Conservation (phyloP, 37 sponge, comb jelly and placozoan species). For the Crambe crambe region DNA sequence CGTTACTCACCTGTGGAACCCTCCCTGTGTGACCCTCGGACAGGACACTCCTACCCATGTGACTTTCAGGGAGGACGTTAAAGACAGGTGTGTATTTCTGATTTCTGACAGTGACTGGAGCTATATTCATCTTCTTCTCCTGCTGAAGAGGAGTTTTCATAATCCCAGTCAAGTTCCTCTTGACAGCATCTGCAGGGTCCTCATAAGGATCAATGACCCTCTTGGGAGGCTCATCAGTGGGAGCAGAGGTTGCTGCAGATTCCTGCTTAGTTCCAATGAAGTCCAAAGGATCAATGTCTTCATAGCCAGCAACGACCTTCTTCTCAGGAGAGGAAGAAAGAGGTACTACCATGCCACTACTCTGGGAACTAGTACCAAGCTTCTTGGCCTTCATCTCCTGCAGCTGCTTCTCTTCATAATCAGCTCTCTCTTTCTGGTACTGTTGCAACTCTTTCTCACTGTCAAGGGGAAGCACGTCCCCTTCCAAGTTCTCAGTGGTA, state of each 20-base stretch:
- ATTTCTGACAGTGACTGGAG: too few species aligned
- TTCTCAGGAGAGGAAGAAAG: not conserved
- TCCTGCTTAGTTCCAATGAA: too few species aligned
- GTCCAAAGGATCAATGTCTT: not conserved
- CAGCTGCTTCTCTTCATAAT: constrained; percentile 24
- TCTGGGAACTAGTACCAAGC: not conserved
- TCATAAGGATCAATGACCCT: constrained; percentile 3
- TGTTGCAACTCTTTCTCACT: not conserved
- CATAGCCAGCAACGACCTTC: not conserved
- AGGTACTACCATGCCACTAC: too few species aligned
- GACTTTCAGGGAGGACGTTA: constrained; percentile 15
- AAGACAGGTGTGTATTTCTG: constrained; percentile 43
- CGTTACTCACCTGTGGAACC: too few species aligned
- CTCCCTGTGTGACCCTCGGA: not conserved
- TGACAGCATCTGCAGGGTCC: not conserved
- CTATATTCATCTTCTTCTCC: not conserved
- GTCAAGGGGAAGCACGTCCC: not conserved
- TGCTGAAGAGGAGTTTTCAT: not conserved
- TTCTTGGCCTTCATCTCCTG: not conserved
- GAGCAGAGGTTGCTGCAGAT: too few species aligned
- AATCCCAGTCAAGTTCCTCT: not conserved
- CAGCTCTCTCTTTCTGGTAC: constrained; percentile 1
- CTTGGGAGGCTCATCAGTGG: not conserved
- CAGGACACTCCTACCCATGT: constrained; percentile 10
- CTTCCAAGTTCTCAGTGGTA: constrained; percentile 28